A percentile compares a stretch with the other conserved stretches of the same genome.
These are phyloP conservation scores for Daphoenositta chrysoptera DNA, from an alignment of 2,113 vertebrate genomes.

Conservation along the genomic window DNA sequence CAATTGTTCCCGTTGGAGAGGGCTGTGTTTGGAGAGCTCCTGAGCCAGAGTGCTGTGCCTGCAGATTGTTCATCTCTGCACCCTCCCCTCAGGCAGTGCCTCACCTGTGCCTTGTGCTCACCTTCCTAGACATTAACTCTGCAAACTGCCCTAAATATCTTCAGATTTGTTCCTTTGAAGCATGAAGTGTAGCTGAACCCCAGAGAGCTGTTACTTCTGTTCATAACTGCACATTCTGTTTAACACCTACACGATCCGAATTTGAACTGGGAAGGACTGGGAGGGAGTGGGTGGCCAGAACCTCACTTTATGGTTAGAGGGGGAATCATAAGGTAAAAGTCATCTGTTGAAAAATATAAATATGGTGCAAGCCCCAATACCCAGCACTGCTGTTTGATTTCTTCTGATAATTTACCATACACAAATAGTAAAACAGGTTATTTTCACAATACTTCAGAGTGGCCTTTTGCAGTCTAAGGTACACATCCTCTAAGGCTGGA, in stretches of 20 bases:
- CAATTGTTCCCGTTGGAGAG: not conserved
- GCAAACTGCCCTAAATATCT: not conserved
- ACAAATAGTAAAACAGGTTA: not conserved
- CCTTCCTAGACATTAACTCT: not conserved
- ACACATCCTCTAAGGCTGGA: not conserved
- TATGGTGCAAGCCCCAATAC: not conserved
- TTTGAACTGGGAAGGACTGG: not conserved
- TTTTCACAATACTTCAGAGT: not conserved
- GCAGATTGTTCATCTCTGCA: not conserved
- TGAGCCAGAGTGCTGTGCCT: not conserved
- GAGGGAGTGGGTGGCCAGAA: not conserved
- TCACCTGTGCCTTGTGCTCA: slow-evolving; percentile 1
- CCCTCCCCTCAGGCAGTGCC: not conserved
- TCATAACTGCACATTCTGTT: not conserved
- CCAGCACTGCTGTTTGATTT: not conserved
- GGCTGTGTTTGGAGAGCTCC: not conserved
- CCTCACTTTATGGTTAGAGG: not conserved
- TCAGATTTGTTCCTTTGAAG: not conserved
- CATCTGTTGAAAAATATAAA: not conserved
- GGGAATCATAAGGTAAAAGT: not conserved
- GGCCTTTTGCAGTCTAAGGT: not conserved
- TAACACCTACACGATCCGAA: not conserved
- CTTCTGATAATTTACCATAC: not conserved
- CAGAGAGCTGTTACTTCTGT: not conserved
- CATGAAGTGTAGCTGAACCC: not conserved